Conservation (phyloP, 1,140 invertebrate genomes). For the Radopholus similis region DNA sequence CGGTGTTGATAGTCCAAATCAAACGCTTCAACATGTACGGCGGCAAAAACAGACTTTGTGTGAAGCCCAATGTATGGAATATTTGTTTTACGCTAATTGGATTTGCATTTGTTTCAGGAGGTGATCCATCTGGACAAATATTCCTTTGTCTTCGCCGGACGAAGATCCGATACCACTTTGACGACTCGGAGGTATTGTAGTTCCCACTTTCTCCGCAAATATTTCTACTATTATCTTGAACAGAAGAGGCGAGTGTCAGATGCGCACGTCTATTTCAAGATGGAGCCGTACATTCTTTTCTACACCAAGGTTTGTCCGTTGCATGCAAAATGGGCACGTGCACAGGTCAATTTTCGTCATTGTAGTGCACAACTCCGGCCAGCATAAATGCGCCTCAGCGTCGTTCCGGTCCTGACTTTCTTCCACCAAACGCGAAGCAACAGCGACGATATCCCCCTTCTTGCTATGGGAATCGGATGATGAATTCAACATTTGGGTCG, state of each 20-base stretch:
- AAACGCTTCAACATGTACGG: constrained; percentile 35
- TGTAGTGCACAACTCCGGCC: not conserved
- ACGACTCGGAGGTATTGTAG: constrained; percentile 17
- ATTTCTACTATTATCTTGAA: constrained; percentile 1
- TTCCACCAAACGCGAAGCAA: too few relatives aligned
- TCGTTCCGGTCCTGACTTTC: too few relatives aligned
- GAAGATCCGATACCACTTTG: constrained; percentile 22
- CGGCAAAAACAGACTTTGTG: constrained; percentile 29
- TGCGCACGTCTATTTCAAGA: not conserved
- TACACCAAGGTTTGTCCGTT: constrained; percentile 17
- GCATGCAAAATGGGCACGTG: not conserved
- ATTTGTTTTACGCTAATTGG: constrained; percentile 3
- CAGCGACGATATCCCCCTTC: too few relatives aligned
- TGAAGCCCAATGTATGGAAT: constrained; percentile 15
- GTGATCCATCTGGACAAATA: constrained; percentile 16
- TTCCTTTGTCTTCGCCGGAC: constrained; percentile 5
- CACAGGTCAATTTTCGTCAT: not conserved
- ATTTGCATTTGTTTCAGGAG: constrained; percentile 11
- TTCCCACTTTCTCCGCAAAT: not conserved
- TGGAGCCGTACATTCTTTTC: constrained; percentile 30
- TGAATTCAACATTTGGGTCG: too few relatives aligned
- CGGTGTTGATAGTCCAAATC: constrained; percentile 36
- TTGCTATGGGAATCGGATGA: too few relatives aligned
- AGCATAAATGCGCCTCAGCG: not conserved
- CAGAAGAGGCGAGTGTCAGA: not conserved